These are phyloP conservation scores for Lordiphosa fenestrarum DNA, from an alignment of 2,888 invertebrate species.

Conservation along the genomic window DNA sequence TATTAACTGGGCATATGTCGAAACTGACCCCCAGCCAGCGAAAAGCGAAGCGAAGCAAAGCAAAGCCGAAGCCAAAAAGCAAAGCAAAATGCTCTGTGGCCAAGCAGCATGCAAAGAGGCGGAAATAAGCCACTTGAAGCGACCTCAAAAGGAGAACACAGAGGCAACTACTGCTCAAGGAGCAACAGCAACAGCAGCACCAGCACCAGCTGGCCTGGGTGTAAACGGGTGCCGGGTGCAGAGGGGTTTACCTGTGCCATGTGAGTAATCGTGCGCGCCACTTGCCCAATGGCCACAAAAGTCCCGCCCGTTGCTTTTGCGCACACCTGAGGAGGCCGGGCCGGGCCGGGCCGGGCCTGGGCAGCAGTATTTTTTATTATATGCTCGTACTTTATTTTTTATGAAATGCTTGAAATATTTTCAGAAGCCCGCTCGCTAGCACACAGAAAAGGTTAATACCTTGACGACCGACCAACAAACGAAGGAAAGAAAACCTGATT, in stretches of 20 bases:
- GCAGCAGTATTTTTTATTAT: conserved; percentile 28
- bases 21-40: conserved; percentile 39
- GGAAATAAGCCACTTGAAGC: conserved; percentile 70
- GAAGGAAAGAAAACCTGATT: conserved; percentile 53
- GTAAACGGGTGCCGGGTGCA: neutral
- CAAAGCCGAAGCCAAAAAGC: conserved; percentile 2
- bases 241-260: neutral
- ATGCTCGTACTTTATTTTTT: conserved; percentile 23
- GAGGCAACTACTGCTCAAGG: conserved; percentile 1
- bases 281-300: conserved; percentile 46
- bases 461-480: conserved; percentile 52
- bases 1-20: conserved; percentile 35
- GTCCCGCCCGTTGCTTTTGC: conserved; percentile 13
- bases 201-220: neutral
- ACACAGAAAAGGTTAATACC: conserved; percentile 57
- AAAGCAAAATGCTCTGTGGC: conserved; percentile 4
- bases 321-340: conserved; percentile 25
- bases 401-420: conserved; percentile 66
- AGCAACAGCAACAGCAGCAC: conserved; percentile 6
- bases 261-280: conserved; percentile 65
- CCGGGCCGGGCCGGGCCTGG: conserved; percentile 17
- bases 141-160: conserved; percentile 51
- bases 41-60: neutral
- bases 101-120: conserved; percentile 51
- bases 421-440: conserved; percentile 35